Base-by-base conservation (phyloP, 2,888 invertebrate genomes). In the Lithophane leautieri region DNA sequence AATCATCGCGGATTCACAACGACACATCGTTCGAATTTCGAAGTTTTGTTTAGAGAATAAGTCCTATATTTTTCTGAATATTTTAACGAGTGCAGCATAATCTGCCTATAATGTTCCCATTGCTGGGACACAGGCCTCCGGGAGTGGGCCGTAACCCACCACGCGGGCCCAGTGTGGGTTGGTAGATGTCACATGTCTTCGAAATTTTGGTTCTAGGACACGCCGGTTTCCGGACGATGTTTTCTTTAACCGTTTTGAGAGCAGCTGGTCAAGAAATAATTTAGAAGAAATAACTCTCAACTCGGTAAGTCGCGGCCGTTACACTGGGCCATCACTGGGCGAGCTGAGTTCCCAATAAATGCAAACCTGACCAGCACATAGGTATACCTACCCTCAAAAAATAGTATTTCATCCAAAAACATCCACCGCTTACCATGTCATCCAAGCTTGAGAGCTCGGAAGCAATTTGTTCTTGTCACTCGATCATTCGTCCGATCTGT, bases 381-480 rank as follows among this genome's bases (percentile, higher is more conserved):
- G 47, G 47, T 28, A 50, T 16, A 22, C 2, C 1, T 25, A n/a
- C 14, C 11, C 9, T 3, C 4, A 50, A 60, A 62, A 62, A 63
- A 42, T 22, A 16, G 14, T 12, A 52, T 67, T 52, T 28, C 61
- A 42, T 60, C 16, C 63, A 70, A 70, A 78, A 82, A n/a, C 70
- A 63, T 70, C n/a, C 19, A 58, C 34, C 52, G 62, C 56, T 70
- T 73, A 82, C 11, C 9, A 14, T 28, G 83, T 78, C 74, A 69
- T 44, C 34, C n/a, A 12, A 40, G 58, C 76, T 87, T 82, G 74
- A 84, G 82, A 84, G 76, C 62, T 16, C 74, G 54, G 61, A 78
- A 67, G 80, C 87, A 86, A 87, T 86, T 86, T 78, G 77, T 80
- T 56, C 75, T 14, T 70, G 82, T 87, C 86, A 86, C 76, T 77